phyloP scores from a whole-genome alignment of 1,140 invertebrate species.

The Riptortus pedestris region DNA sequence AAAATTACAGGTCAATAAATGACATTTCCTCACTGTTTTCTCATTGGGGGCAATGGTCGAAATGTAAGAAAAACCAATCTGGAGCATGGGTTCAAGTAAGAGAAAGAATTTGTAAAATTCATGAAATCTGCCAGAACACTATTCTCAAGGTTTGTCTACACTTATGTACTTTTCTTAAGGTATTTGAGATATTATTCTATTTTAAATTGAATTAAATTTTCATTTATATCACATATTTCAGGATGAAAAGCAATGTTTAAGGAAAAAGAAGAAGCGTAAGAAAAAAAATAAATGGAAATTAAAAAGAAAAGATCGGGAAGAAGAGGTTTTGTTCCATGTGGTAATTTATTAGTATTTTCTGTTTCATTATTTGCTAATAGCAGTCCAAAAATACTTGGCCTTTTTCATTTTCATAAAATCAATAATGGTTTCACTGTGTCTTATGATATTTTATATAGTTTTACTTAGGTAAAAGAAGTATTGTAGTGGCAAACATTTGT shows the following conservation, averaged over 20 bases:
- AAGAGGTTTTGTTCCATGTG: background rate
- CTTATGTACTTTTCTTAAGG: background rate
- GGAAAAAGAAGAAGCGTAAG: background rate
- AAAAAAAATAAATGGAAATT: background rate
- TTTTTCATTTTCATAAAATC: background rate
- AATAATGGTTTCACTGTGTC: background rate
- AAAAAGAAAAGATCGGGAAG: background rate
- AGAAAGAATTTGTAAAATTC: slow-evolving; percentile 13
- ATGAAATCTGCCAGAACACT: slow-evolving; percentile 8
- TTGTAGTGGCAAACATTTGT: too few relatives aligned
- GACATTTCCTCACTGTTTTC: background rate
- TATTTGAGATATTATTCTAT: background rate
- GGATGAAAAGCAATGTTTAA: background rate
- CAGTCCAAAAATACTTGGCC: background rate
- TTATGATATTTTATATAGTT: background rate
- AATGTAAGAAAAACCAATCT: background rate
- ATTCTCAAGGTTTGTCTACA: slow-evolving; percentile 7
- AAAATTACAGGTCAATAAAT: background rate
- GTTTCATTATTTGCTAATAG: background rate
- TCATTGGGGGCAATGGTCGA: background rate
- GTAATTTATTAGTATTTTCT: background rate
- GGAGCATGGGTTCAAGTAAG: slow-evolving; percentile 5
- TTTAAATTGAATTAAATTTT: background rate
- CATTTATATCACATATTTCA: background rate
- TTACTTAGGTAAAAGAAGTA: too few relatives aligned